phyloP scores from a whole-genome alignment of 2,888 invertebrate genomes.

The Caenorhabditis virilis region DNA sequence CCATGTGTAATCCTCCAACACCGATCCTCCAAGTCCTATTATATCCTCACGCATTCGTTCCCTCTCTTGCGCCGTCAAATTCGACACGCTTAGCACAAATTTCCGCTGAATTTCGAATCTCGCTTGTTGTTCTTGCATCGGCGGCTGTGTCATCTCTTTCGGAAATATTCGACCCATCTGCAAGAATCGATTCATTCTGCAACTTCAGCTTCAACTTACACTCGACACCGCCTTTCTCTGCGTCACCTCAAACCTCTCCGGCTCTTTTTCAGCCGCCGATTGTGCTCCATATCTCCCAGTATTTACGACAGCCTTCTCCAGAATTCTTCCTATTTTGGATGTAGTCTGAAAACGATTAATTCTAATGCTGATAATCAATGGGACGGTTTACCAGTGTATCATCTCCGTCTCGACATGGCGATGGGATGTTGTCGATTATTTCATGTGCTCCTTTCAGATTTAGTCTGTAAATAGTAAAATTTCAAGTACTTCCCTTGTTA shows the following conservation, averaged over 20 bases:
- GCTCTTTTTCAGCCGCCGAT: neutral
- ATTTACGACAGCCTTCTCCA: conserved; percentile 21
- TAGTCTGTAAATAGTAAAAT: conserved; percentile 6
- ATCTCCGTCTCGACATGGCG: conserved; percentile 10
- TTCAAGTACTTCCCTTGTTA: neutral
- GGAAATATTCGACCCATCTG: neutral
- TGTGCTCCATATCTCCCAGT: conserved; percentile 6
- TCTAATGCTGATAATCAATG: no score
- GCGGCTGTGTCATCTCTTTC: no score
- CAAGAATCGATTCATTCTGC: neutral
- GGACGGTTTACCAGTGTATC: conserved; percentile 9
- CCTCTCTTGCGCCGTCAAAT: neutral
- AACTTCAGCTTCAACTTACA: conserved; percentile 6
- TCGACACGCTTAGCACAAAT: conserved; percentile 21
- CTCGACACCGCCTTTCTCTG: conserved; percentile 19
- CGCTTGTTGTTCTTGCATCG: neutral
- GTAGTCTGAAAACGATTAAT: conserved; percentile 17
- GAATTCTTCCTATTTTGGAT: conserved; percentile 18
- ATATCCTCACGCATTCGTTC: conserved; percentile 7
- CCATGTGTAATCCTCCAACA: conserved; percentile 13
- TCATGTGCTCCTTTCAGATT: conserved; percentile 14
- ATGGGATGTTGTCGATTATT: conserved; percentile 20
- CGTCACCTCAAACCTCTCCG: neutral
- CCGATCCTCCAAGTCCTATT: conserved; percentile 13
- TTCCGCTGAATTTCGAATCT: conserved; percentile 8